These are phyloP conservation scores for Dromiciops gliroides DNA, from an alignment of 2,113 vertebrate species.

Conservation along the genomic window DNA sequence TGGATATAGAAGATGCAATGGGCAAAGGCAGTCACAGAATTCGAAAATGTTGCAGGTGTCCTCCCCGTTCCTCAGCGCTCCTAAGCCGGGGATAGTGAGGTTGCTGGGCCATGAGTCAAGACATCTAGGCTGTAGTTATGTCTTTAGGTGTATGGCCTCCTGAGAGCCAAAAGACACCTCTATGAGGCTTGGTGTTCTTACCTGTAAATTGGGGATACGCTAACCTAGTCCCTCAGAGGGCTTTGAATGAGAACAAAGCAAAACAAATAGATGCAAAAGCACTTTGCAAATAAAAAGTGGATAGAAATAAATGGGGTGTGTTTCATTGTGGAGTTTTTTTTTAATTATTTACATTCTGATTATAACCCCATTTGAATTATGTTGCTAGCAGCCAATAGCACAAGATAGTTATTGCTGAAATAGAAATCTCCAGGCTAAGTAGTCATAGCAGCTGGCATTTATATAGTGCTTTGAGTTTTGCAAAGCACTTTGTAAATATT, in stretches of 20 bases:
- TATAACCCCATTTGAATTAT: background rate
- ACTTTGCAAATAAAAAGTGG: background rate
- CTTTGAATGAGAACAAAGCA: background rate
- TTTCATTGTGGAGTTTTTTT: background rate
- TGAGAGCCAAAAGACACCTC: background rate
- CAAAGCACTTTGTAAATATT: background rate
- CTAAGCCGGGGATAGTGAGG: background rate
- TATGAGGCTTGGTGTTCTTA: background rate
- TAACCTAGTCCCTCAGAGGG: background rate
- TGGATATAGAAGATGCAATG: background rate
- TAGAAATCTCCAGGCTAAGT: background rate
- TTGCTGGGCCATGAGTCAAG: background rate
- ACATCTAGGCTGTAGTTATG: background rate
- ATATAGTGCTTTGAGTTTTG: too few species aligned
- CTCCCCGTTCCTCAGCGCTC: rapidly evolving
- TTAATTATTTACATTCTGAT: background rate
- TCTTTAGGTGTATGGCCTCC: background rate
- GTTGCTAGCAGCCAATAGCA: background rate
- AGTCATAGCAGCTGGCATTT: background rate
- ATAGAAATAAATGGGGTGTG: background rate
- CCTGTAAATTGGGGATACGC: background rate
- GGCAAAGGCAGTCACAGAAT: background rate
- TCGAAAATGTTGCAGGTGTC: background rate
- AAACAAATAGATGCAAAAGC: background rate
- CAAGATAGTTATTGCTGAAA: background rate